Evolutionary conservation across 2,797 vertebrate species (phyloP), one percentile per base, ranked within the genome.

Genomic region (Monodelphis domestica): DNA sequence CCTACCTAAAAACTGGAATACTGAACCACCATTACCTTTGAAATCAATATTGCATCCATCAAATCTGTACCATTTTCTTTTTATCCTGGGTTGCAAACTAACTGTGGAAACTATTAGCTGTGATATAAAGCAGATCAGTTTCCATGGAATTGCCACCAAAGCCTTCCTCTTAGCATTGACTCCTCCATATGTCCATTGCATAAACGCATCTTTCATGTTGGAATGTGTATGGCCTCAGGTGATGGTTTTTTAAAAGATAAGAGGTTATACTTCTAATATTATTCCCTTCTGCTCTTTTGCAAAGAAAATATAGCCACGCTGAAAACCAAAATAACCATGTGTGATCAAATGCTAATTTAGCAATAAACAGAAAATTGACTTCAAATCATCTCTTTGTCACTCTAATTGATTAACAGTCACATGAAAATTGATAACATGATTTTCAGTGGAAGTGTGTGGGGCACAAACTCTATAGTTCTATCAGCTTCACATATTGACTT

Each of bases 321-420:
- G 94, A 97, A 96, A 96, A 96, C 90, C 96, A 96, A 97, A 98
- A 97, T 97, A 98, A 98, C 96, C 97, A 94, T 97, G 97, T 96
- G 97, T 98, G 98, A 98, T 98, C 98, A 98, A 98, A 98, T 98
- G 97, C 97, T 98, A 98, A 98, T 98, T 98, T 98, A 98, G 97
- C 97, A 98, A 98, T 96, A 98, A 98, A 98, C 96, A 99, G 98
- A 99, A 98, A 99, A 98, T 98, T 98, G 99, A 99, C 99, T 99
- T 99, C 98, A 99, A 99, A 99, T 99, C 99, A 99, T 99, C 99
- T 99, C 97, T 98, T 98, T 98, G 98, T 98, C 98, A 98, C 97
- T 98, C 97, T 98, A 98, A 99, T 99, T 99, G 99, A 99, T 99
- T 99, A 99, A 98, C 98, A 99, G 98, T 99, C 99, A 99, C 98